Percentiles rank a stretch among this genome's conserved stretches.
These are phyloP conservation scores for Pelobates fuscus DNA, from an alignment of 2,113 vertebrate species.

Conservation along the genomic window DNA sequence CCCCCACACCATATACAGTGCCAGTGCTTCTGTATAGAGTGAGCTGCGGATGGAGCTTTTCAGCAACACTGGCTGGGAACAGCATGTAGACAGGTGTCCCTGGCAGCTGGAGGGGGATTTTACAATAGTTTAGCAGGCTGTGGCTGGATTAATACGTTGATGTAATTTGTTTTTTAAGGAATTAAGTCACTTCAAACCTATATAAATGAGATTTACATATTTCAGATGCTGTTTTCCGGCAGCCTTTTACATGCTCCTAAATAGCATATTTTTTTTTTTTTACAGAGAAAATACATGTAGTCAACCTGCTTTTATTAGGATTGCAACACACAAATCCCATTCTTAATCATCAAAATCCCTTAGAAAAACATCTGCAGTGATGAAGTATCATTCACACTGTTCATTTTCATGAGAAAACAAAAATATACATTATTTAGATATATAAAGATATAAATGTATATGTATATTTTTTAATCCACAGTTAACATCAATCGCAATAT, in stretches of 20 bases:
- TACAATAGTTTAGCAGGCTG: constrained; percentile 49
- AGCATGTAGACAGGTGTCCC: constrained; percentile 49
- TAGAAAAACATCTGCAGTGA: constrained; percentile 40
- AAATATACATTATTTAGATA: constrained; percentile 1
- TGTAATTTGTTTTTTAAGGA: constrained; percentile 51
- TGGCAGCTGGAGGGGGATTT: constrained; percentile 50
- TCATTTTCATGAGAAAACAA: constrained; percentile 31
- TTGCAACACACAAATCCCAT: constrained; percentile 31
- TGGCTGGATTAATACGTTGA: constrained; percentile 46
- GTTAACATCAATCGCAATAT: no score
- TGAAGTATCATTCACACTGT: constrained; percentile 21
- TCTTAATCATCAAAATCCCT: constrained; percentile 40
- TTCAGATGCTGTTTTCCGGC: constrained; percentile 36
- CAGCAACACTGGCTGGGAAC: constrained; percentile 38
- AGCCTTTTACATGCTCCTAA: constrained; percentile 41
- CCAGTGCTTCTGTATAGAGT: constrained; percentile 38
- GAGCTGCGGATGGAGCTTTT: constrained; percentile 37
- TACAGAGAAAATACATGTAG: constrained; percentile 17
- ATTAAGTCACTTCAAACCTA: constrained; percentile 48
- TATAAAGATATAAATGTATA: no score
- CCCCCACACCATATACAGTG: constrained; percentile 29
- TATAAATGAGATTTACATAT: constrained; percentile 49
- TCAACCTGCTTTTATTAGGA: constrained; percentile 40
- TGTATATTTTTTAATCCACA: no score
- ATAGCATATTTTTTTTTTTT: constrained; percentile 40